phyloP scores from a whole-genome alignment of 2,797 vertebrate species.

The Lophotriccus pileatus region DNA sequence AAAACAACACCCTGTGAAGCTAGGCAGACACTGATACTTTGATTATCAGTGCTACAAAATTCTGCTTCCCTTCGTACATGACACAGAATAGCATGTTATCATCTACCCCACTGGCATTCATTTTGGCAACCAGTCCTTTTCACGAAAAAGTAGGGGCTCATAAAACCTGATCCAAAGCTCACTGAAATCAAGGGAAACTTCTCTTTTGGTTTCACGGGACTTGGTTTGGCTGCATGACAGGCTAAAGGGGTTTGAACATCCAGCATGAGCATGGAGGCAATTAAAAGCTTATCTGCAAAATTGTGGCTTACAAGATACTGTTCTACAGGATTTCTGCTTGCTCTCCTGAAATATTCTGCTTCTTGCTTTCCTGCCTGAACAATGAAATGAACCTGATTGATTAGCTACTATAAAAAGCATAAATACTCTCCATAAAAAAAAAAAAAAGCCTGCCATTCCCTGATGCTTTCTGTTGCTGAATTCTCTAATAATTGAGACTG shows the following conservation, averaged over 20 bases:
- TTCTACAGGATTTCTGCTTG: neutral
- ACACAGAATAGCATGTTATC: neutral
- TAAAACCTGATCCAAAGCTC: neutral
- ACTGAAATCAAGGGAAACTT: neutral
- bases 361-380: neutral
- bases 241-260: neutral
- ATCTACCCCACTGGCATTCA: neutral
- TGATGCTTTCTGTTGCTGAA: neutral
- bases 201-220: neutral
- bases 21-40: neutral
- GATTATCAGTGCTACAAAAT: neutral
- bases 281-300: neutral
- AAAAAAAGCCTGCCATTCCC: neutral
- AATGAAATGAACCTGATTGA: neutral
- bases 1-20: neutral
- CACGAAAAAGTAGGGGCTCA: neutral
- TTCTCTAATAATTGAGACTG: neutral
- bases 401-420: neutral
- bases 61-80: accelerated
- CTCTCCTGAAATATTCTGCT: neutral
- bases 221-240: neutral
- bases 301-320: neutral
- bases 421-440: slow-evolving; percentile 6
- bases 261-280: accelerated
- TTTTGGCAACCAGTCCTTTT: neutral